Conservation (phyloP, 2,888 invertebrate species). For the Eupithecia tripunctaria region DNA sequence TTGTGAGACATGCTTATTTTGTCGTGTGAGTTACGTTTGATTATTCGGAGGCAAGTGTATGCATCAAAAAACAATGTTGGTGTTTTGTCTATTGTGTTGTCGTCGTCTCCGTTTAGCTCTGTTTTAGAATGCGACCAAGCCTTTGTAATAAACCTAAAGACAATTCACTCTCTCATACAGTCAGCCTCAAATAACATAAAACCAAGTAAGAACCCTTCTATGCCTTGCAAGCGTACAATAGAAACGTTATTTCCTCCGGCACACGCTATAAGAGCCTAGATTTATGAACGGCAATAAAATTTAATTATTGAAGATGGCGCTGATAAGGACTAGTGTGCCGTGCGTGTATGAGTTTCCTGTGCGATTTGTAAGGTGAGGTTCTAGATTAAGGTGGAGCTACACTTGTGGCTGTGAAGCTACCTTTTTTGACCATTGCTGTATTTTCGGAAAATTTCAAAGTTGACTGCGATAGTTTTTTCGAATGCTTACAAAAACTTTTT, state of each 20-base stretch:
- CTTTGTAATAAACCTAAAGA: not conserved
- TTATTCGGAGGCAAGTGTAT: no score
- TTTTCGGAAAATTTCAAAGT: not conserved
- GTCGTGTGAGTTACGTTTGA: no score
- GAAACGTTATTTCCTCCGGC: slow-evolving; percentile 41
- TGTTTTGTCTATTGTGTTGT: not conserved
- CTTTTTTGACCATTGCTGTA: no score
- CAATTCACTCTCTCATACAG: not conserved
- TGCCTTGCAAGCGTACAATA: slow-evolving; percentile 24
- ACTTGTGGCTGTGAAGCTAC: not conserved
- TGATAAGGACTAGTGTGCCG: slow-evolving; percentile 48
- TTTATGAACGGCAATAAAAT: slow-evolving; percentile 55
- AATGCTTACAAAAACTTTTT: not conserved
- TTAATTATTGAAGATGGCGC: slow-evolving; percentile 56
- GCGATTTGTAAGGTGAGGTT: slow-evolving; percentile 36
- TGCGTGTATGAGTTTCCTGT: slow-evolving; percentile 45
- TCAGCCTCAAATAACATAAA: not conserved
- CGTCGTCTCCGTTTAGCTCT: not conserved
- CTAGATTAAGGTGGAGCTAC: slow-evolving; percentile 1
- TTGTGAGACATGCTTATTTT: no score
- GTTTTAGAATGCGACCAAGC: not conserved
- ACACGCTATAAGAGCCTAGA: slow-evolving; percentile 47
- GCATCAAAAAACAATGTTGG: not conserved
- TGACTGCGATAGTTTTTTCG: not conserved
- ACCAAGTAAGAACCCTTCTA: slow-evolving; percentile 15